Evolutionary conservation across 2,888 invertebrate species (phyloP).

Genomic region (Erebia epiphron): DNA sequence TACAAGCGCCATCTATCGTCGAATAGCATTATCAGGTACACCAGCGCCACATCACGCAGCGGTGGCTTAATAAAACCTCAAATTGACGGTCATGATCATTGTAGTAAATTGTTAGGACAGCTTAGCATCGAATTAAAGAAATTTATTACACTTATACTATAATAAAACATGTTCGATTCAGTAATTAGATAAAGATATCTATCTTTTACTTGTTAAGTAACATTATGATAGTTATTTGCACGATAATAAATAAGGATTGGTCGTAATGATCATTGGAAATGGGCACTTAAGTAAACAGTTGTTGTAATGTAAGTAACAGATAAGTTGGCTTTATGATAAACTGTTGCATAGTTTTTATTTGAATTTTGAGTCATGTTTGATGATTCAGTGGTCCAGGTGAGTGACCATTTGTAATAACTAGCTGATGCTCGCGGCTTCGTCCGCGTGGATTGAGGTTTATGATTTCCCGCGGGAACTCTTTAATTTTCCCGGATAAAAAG

Average conservation of each 20-base stretch:
- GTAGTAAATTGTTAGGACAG: constrained; percentile 8
- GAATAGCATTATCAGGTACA: constrained; percentile 55
- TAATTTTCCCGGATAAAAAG: no score
- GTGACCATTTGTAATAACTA: no score
- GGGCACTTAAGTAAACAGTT: background rate
- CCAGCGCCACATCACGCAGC: constrained; percentile 29
- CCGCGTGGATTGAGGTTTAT: no score
- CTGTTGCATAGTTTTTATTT: background rate
- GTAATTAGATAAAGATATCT: constrained; percentile 11
- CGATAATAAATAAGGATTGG: background rate
- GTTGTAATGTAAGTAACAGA: background rate
- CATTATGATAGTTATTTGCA: constrained; percentile 4
- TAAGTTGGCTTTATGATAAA: background rate
- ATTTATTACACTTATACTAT: constrained; percentile 57
- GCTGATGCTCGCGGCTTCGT: no score
- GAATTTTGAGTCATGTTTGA: background rate
- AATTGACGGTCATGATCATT: constrained; percentile 18
- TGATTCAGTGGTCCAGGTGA: no score
- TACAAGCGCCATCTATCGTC: constrained; percentile 64
- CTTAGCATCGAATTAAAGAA: constrained; percentile 61
- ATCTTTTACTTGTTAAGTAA: background rate
- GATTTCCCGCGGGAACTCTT: no score
- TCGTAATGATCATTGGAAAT: background rate
- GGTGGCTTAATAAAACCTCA: constrained; percentile 43
- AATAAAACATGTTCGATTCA: constrained; percentile 11